Evolutionary conservation across 92 coral and sea anemone genomes (phyloP).

Genomic region (Phenganax subtilis): DNA sequence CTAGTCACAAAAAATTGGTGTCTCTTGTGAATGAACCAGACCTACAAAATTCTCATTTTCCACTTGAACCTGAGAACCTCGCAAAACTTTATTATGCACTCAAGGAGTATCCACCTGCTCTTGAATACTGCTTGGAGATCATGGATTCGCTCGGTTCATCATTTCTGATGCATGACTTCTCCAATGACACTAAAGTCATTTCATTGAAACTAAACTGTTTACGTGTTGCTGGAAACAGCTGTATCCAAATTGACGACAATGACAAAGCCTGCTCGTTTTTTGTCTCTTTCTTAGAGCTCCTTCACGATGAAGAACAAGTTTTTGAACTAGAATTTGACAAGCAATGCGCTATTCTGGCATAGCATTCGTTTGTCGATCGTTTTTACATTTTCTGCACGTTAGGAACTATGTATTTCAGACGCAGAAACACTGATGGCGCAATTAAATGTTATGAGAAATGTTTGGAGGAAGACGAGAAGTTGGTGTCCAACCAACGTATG

Average conservation of each 20-base stretch:
- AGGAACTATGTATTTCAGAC: not conserved
- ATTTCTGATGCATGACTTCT: not conserved
- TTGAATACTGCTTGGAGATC: not conserved
- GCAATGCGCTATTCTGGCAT: not conserved
- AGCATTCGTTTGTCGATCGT: not conserved
- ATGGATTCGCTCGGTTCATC: not conserved
- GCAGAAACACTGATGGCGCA: slow-evolving; percentile 11
- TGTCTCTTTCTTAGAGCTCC: not conserved
- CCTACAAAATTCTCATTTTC: slow-evolving; percentile 2
- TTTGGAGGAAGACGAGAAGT: not conserved
- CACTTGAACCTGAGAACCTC: not conserved
- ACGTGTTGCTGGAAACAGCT: not conserved
- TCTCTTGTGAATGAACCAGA: slow-evolving; percentile 11
- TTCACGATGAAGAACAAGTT: not conserved
- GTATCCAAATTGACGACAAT: not conserved
- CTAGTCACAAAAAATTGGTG: slow-evolving; percentile 4
- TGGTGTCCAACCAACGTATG: not conserved
- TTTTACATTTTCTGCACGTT: slow-evolving; percentile 7
- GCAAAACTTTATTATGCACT: slow-evolving; percentile 4
- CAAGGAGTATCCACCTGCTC: not conserved
- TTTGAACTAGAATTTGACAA: not conserved
- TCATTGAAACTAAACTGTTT: not conserved
- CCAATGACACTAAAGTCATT: not conserved
- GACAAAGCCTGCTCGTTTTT: not conserved
- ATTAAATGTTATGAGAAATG: slow-evolving; percentile 20